Evolutionary conservation across 1,140 invertebrate species (phyloP), one percentile per base, ranked within the genome.

Genomic region (Holotrichia oblita): DNA sequence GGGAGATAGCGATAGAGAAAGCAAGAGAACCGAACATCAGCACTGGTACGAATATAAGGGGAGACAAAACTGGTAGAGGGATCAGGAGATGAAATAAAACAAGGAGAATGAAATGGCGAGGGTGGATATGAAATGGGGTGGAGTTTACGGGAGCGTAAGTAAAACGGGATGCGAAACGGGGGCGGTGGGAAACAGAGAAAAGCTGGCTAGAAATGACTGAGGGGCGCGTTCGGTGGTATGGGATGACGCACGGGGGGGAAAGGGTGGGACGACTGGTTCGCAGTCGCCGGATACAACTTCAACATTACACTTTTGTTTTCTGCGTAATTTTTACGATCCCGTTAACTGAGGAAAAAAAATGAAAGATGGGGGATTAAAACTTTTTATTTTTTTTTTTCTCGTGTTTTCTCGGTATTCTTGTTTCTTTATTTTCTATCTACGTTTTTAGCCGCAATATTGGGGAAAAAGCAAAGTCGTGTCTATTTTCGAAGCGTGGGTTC

Each of bases 51-150:
- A 69, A 34, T 34, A 34, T 34, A 34, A 69, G 61, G 61, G 61
- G 61, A 61, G 20, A 69, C 17, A 69, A 55, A 69, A 69, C 61
- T 17, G 61, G 61, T 69, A 69, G 27, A 34, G 61, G 61, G 61
- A 69, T 69, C 61, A 69, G 73, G 40, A 74, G 73, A 86, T 85
- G 84, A 86, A 86, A 86, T 86, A 86, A 86, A 86, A 86, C 85
- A 86, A 86, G 84, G 84, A 85, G 84, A 86, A 85, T 84, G 85
- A 85, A 86, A 86, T 85, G 83, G 85, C 82, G 85, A 85, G 86
- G 83, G 85, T 86, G 85, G 85, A 87, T 87, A 87, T 86, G 85
- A 87, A 87, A 87, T 86, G 83, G 85, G 86, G 86, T 87, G 86
- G 85, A 87, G 86, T 87, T 86, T 86, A 86, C 85, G 82, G 86